Conservation (phyloP, 2,797 vertebrate species). For the Alcedo quadribrachys region DNA sequence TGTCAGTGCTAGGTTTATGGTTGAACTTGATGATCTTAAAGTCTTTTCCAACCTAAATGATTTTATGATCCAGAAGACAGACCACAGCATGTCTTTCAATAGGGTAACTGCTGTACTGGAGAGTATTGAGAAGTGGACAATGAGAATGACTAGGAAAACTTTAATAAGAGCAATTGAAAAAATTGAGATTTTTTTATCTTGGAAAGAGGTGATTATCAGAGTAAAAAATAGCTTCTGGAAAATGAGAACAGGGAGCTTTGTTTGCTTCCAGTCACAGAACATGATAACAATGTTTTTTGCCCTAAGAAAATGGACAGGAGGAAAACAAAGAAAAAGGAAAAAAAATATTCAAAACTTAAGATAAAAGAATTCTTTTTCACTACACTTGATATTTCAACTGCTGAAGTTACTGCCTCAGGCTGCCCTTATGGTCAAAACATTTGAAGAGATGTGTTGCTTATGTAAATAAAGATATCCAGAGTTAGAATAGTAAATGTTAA, state of each 20-base stretch:
- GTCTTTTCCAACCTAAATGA: neutral
- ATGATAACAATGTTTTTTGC: neutral
- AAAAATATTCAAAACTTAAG: neutral
- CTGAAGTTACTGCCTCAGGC: neutral
- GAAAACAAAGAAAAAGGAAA: no score
- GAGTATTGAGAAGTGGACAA: neutral
- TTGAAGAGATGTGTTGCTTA: neutral
- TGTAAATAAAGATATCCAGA: neutral
- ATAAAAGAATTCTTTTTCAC: neutral
- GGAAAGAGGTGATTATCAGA: neutral
- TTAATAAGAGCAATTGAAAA: neutral
- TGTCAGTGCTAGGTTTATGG: neutral
- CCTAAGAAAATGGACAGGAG: neutral
- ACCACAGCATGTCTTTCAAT: neutral
- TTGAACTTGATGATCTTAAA: neutral
- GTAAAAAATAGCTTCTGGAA: slow-evolving; percentile 2
- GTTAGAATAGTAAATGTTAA: neutral
- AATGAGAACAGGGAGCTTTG: neutral
- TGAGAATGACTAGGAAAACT: neutral
- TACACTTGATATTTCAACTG: neutral
- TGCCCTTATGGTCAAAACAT: neutral
- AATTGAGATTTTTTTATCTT: neutral
- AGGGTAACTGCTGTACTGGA: neutral
- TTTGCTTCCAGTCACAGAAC: neutral
- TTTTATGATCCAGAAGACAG: neutral